Conservation (phyloP, 2,888 invertebrate genomes). For the Lamellibrachia satsuma region DNA sequence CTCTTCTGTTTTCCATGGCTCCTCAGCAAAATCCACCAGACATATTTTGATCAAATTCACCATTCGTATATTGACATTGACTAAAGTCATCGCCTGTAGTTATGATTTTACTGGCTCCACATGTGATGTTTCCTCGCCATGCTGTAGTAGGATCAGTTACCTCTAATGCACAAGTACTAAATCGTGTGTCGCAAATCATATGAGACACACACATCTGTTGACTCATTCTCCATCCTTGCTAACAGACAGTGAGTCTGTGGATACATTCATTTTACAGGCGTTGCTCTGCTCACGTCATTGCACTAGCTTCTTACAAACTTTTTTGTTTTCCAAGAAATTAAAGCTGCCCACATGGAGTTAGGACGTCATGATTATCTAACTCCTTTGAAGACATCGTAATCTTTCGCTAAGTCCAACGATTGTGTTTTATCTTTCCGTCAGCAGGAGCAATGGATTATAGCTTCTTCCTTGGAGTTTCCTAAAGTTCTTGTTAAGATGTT, state of each 20-base stretch:
- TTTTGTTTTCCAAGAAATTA: not conserved
- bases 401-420: not conserved
- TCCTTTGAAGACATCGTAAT: not conserved
- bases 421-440: not conserved
- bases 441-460: not conserved
- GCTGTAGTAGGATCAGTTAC: not conserved
- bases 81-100: not conserved
- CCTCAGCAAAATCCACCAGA: not conserved
- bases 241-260: not conserved
- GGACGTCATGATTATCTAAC: not conserved
- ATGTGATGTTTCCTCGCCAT: not conserved
- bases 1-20: not conserved
- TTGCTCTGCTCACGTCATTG: not conserved
- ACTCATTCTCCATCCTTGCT: not conserved
- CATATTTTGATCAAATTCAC: not conserved
- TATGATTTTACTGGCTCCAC: not conserved
- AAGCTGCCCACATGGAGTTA: not conserved
- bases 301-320: not conserved
- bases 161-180: not conserved
- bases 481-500: not conserved
- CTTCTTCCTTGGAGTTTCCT: not conserved
- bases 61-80: not conserved
- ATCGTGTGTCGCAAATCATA: not conserved
- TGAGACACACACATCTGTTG: not conserved
- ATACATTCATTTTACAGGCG: not conserved